phyloP scores from a whole-genome alignment of 2,113 vertebrate species.

The Myotis yumanensis region DNA sequence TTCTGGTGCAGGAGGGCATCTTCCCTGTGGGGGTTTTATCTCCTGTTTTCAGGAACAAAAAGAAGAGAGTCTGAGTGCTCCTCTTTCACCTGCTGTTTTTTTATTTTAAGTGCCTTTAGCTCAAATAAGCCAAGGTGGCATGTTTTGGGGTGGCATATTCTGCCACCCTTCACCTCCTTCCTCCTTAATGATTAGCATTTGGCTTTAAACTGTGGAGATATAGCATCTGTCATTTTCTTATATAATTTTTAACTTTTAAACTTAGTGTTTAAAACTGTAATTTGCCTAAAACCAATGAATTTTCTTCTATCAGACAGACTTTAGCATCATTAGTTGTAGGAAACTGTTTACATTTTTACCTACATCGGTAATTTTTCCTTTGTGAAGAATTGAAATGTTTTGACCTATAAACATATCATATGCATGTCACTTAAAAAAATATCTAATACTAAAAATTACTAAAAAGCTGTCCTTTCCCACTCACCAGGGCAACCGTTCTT shows the following conservation, averaged over 20 bases:
- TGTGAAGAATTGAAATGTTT: neutral
- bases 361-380: neutral
- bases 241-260: constrained; percentile 26
- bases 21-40: neutral
- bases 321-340: neutral
- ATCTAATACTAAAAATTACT: neutral
- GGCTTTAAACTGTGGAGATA: neutral
- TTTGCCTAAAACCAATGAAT: neutral
- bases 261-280: neutral
- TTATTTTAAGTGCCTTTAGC: neutral
- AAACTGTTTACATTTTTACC: neutral
- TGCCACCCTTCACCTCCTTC: neutral
- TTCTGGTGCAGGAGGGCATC: neutral
- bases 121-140: neutral
- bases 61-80: neutral
- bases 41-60: neutral
- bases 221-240: neutral
- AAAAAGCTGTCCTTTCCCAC: neutral
- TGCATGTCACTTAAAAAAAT: neutral
- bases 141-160: neutral
- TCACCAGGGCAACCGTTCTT: neutral
- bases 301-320: neutral
- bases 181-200: neutral
- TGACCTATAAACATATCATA: neutral
- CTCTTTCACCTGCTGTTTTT: neutral